Percentiles rank a stretch among this genome's conserved stretches.
Conservation (phyloP, 2,797 vertebrate genomes). For the Gymnothorax javanicus region DNA sequence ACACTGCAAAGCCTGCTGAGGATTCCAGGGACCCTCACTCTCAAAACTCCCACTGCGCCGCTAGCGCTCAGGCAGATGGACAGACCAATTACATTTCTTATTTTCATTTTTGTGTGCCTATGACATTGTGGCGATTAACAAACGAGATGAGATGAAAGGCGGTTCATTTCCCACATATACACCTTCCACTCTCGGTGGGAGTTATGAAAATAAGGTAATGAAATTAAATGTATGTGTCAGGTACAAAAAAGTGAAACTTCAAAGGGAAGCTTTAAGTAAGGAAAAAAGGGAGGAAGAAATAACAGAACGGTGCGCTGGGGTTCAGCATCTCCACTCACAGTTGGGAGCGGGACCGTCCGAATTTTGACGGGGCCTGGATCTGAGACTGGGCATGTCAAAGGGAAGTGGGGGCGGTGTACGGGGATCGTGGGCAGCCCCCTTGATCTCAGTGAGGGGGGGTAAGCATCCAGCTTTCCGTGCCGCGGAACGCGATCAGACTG, state of each 20-base stretch:
- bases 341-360: constrained; percentile 37
- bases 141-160: constrained; percentile 15
- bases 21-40: constrained; percentile 40
- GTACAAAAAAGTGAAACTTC: constrained; percentile 32
- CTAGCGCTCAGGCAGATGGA: no score
- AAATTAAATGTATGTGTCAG: constrained; percentile 23
- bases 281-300: constrained; percentile 24
- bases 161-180: constrained; percentile 29
- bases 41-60: no score
- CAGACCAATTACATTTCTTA: not conserved
- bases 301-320: constrained; percentile 30
- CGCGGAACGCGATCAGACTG: not conserved
- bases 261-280: constrained; percentile 45
- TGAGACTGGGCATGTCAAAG: not conserved
- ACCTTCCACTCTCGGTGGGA: constrained; percentile 32
- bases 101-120: not conserved
- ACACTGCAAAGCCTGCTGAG: not conserved
- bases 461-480: not conserved
- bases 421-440: not conserved
- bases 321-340: constrained; percentile 43
- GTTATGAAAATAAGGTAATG: constrained; percentile 44
- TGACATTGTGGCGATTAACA: not conserved
- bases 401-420: constrained; percentile 5
- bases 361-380: not conserved
- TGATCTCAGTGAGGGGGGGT: not conserved